Evolutionary conservation across 2,888 invertebrate species (phyloP), one percentile per base, ranked within the genome.

Genomic region (Ormyrus labotus): DNA sequence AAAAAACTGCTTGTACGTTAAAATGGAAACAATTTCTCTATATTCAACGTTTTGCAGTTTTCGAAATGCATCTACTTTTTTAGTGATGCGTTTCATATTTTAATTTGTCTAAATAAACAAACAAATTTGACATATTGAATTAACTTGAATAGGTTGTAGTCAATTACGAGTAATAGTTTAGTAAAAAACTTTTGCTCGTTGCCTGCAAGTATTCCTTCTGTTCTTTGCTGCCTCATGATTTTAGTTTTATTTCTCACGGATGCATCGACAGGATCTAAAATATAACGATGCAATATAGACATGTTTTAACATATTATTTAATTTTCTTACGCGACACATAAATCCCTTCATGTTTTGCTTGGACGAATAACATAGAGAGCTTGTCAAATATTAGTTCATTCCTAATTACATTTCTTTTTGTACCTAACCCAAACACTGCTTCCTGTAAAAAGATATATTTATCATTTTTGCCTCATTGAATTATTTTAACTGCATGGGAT

Each of bases 351-450:
- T 68, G 50, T 6, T 55, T 45, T 7, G 9, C 34, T 8, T 5
- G 57, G 34, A 0, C 34, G 34, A 4, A 34, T 2, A 34, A 34
- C 3, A 2, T 34, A 34, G 4, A 34, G 34, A 34, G 34, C 34
- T 4, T 0, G 34, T 34, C 4, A 34, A 34, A 3, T 34, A 34
- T 34, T 34, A 4, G 0, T 34, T 34, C 34, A 34, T 34, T 34
- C 34, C 13, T 63, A 55, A 64, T 50, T n/a, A 50, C 19, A 9
- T 74, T 57, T 58, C 63, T 55, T 58, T 45, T 58, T 11, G 74
- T 74, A 4, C 74, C 74, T 11, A 74, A 34, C 11, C 74, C 74
- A 57, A 65, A 74, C 6, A 74, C 65, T n/a, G 57, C 74, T 58
- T 74, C 74, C 74, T 74, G 13, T 10, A 45, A 64, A 57, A 48